Evolutionary conservation across 35 echinoderm and acorn worm genomes (phyloP).

Genomic region (Strongylocentrotus purpuratus): DNA sequence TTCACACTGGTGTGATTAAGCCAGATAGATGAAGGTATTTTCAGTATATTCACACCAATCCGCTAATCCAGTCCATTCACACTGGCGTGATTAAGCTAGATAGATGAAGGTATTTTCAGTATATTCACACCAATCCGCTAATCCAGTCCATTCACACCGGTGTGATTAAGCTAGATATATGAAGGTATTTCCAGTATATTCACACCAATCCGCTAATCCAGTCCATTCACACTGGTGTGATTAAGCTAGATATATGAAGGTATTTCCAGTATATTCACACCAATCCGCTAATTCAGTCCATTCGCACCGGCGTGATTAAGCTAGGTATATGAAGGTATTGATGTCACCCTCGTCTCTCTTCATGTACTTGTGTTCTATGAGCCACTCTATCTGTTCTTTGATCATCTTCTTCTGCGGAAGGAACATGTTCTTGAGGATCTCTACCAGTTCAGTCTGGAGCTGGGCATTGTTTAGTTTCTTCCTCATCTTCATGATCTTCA

Average conservation of each 20-base stretch:
- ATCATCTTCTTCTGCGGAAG: constrained; percentile 99
- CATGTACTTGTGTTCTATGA: constrained; percentile 99
- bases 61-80: too few species aligned
- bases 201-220: not conserved
- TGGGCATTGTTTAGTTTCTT: constrained; percentile 97
- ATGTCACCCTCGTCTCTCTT: constrained; percentile 94
- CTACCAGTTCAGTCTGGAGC: constrained; percentile 94
- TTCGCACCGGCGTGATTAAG: not conserved
- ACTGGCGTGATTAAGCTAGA: too few species aligned
- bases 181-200: constrained; percentile 60
- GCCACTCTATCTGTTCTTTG: constrained; percentile 98
- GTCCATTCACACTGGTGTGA: not conserved
- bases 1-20: too few species aligned
- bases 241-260: constrained; percentile 14
- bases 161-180: not conserved
- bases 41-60: too few species aligned
- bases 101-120: not conserved
- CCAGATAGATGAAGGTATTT: too few species aligned
- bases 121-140: not conserved
- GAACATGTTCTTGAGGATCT: constrained; percentile 99
- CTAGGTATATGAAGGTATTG: constrained; percentile 62
- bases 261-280: not conserved
- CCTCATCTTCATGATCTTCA: constrained; percentile 99
- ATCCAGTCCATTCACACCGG: not conserved
- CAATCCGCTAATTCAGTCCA: not conserved